Evolutionary conservation across 2,888 invertebrate genomes (phyloP).

Genomic region (Chrysina gloriosa): DNA sequence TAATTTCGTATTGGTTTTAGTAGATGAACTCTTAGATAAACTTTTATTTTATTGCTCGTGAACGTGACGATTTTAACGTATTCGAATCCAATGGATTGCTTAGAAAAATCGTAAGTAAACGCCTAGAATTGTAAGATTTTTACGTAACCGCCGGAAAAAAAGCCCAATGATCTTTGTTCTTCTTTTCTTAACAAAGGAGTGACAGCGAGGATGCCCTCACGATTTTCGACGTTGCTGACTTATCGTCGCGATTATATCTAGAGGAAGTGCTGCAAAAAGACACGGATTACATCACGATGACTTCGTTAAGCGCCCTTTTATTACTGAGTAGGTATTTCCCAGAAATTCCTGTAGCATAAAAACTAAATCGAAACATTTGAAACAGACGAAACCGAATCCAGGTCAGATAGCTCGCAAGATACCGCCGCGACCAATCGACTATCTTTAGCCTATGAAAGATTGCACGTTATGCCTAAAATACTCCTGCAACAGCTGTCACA

Average conservation of each 20-base stretch:
- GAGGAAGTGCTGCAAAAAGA: conserved; percentile 51
- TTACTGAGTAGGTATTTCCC: conserved; percentile 56
- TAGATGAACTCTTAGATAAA: neutral
- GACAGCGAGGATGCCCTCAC: conserved; percentile 50
- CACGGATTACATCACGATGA: conserved; percentile 56
- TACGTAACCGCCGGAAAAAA: neutral
- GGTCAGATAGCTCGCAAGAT: conserved; percentile 28
- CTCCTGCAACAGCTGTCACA: conserved; percentile 73
- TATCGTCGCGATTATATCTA: conserved; percentile 52
- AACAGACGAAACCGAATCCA: conserved; percentile 46
- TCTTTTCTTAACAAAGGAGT: neutral
- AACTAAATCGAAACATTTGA: neutral
- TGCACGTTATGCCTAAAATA: conserved; percentile 73
- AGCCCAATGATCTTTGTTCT: neutral
- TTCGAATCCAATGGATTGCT: conserved; percentile 30
- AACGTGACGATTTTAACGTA: neutral
- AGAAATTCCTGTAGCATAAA: neutral
- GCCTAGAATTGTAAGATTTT: neutral
- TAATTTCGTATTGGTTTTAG: neutral
- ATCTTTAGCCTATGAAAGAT: conserved; percentile 77
- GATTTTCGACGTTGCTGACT: conserved; percentile 55
- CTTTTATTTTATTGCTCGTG: neutral
- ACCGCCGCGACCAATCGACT: conserved; percentile 70
- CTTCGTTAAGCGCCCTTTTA: conserved; percentile 57
- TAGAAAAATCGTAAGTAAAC: conserved; percentile 33